Conservation (phyloP, 2,113 vertebrate genomes). For the Entosphenus tridentatus region DNA sequence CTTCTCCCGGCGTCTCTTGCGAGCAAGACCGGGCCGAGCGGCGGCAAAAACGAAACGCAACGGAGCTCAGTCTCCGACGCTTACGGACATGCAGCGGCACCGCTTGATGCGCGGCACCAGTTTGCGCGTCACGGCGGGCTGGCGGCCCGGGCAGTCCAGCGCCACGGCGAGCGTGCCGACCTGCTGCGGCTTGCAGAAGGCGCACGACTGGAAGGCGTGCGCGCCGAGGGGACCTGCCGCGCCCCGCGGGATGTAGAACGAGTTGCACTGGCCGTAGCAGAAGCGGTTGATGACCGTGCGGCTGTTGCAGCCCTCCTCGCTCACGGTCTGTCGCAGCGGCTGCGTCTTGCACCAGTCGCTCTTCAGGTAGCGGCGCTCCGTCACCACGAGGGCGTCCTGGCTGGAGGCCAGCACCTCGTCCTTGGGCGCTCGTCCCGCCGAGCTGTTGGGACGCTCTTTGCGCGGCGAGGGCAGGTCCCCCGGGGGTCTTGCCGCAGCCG, state of each 20-base stretch:
- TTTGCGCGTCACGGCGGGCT: slow-evolving; percentile 59
- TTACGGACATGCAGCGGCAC: slow-evolving; percentile 79
- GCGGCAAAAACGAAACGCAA: too few relatives aligned
- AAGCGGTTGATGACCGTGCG: slow-evolving; percentile 87
- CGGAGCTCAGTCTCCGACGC: slow-evolving; percentile 22
- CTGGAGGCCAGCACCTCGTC: slow-evolving; percentile 47
- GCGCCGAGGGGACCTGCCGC: slow-evolving; percentile 27
- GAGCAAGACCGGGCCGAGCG: too few relatives aligned
- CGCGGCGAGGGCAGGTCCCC: too few relatives aligned
- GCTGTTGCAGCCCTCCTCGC: slow-evolving; percentile 66
- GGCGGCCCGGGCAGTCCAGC: slow-evolving; percentile 61
- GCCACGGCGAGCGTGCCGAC: slow-evolving; percentile 63
- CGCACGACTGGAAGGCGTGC: slow-evolving; percentile 84
- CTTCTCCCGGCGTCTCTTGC: too few relatives aligned
- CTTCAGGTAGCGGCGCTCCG: slow-evolving; percentile 77
- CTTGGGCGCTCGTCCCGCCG: too few relatives aligned
- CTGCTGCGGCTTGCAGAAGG: slow-evolving; percentile 80
- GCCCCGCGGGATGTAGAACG: slow-evolving; percentile 87
- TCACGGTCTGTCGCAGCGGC: slow-evolving; percentile 67
- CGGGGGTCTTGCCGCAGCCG: too few relatives aligned
- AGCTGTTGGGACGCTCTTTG: too few relatives aligned
- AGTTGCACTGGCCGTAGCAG: slow-evolving; percentile 97
- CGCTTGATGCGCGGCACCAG: slow-evolving; percentile 88
- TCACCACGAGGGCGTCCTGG: slow-evolving; percentile 78
- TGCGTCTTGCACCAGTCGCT: slow-evolving; percentile 99